phyloP scores from a whole-genome alignment of 2,888 invertebrate genomes.

The Unio pictorum region DNA sequence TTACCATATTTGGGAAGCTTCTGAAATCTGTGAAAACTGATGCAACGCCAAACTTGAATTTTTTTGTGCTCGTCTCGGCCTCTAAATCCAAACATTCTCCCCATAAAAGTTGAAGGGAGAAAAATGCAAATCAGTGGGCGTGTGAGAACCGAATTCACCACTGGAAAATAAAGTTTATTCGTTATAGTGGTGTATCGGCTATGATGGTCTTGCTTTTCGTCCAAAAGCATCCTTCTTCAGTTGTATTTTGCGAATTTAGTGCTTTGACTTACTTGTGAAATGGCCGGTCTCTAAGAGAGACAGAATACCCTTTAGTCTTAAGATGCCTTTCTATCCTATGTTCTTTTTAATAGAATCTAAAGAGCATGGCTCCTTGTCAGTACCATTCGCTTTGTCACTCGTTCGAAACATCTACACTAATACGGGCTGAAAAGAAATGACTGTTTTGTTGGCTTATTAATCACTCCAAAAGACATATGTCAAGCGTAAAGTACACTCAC shows the following conservation, averaged over 20 bases:
- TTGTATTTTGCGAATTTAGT: not conserved
- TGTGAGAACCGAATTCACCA: not conserved
- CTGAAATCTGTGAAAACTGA: too few relatives aligned
- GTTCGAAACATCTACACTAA: slow-evolving; percentile 1
- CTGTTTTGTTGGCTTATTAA: too few relatives aligned
- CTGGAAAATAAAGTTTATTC: not conserved
- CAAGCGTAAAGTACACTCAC: too few relatives aligned
- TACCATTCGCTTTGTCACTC: not conserved
- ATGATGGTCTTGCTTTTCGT: not conserved
- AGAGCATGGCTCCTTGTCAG: not conserved
- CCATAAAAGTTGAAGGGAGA: not conserved
- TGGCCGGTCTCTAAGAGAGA: not conserved
- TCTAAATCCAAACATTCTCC: not conserved
- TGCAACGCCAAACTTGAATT: not conserved
- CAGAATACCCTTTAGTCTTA: not conserved
- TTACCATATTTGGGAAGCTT: too few relatives aligned
- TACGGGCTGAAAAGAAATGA: too few relatives aligned
- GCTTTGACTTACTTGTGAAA: not conserved
- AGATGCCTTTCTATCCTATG: not conserved
- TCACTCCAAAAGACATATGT: too few relatives aligned
- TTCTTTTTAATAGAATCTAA: not conserved
- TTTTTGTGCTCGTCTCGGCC: not conserved
- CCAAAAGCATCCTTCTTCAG: not conserved
- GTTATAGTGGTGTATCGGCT: not conserved
- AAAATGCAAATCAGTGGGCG: not conserved